Conservation (phyloP, 2,113 vertebrate species). For the Muscicapa adusta region DNA sequence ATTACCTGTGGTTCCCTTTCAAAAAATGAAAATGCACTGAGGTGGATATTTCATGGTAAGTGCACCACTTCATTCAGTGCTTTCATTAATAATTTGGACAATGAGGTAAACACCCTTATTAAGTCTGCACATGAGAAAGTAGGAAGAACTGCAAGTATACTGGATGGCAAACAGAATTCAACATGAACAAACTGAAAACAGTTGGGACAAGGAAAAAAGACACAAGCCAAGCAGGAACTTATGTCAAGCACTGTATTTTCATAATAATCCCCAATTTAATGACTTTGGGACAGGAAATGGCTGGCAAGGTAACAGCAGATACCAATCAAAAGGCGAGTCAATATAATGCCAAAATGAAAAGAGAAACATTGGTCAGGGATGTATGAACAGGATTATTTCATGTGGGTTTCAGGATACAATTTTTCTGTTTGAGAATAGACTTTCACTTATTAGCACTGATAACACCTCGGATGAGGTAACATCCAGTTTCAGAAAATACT, state of each 20-base stretch:
- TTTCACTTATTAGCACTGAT: background rate
- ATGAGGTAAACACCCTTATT: background rate
- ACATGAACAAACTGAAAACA: background rate
- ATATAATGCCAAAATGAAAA: background rate
- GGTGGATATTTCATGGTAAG: background rate
- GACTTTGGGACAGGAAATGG: background rate
- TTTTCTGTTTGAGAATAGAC: background rate
- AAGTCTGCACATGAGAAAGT: background rate
- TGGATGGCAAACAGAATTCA: background rate
- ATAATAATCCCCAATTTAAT: background rate
- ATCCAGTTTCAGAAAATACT: background rate
- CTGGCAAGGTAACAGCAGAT: background rate
- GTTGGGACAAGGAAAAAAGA: background rate
- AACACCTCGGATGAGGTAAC: background rate
- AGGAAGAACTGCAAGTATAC: background rate
- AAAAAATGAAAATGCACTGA: background rate
- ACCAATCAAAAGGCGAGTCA: background rate
- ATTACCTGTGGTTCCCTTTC: background rate
- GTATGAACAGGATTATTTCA: background rate
- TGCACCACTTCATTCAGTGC: background rate
- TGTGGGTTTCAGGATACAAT: background rate
- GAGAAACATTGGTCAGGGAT: background rate
- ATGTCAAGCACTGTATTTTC: background rate
- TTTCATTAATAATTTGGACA: background rate
- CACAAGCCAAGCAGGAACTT: background rate